Percentiles rank a stretch among this genome's conserved stretches.
These are phyloP conservation scores for Cephalopachus bancanus DNA, from an alignment of 2,797 vertebrate species.

Conservation along the genomic window DNA sequence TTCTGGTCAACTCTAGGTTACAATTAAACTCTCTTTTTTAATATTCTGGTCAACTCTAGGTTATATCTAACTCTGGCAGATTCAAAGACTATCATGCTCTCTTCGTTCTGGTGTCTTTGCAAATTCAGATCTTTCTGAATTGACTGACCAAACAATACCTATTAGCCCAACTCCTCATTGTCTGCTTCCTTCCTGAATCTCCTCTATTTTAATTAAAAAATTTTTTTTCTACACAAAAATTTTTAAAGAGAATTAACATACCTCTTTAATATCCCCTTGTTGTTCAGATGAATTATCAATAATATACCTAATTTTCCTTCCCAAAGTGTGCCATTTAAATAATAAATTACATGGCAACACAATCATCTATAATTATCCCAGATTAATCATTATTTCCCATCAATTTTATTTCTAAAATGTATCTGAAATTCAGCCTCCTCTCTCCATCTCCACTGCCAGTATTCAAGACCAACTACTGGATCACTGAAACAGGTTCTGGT, in stretches of 20 bases:
- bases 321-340: background rate
- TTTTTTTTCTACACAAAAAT: background rate
- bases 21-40: background rate
- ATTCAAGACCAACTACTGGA: background rate
- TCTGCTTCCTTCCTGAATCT: background rate
- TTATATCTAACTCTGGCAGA: background rate
- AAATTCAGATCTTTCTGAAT: background rate
- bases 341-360: background rate
- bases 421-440: background rate
- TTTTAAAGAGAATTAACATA: background rate
- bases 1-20: background rate
- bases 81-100: background rate
- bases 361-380: background rate
- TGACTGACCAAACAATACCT: background rate
- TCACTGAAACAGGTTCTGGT: background rate
- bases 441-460: background rate
- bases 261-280: background rate
- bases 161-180: background rate
- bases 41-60: background rate
- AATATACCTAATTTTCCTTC: background rate
- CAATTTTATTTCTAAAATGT: background rate
- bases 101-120: background rate
- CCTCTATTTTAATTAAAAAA: background rate
- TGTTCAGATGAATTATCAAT: conserved; percentile 6
- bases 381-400: background rate